Percentiles rank a stretch among this genome's conserved stretches.
phyloP scores from a whole-genome alignment of 2,113 vertebrate species.

The Seriola dumerili region DNA sequence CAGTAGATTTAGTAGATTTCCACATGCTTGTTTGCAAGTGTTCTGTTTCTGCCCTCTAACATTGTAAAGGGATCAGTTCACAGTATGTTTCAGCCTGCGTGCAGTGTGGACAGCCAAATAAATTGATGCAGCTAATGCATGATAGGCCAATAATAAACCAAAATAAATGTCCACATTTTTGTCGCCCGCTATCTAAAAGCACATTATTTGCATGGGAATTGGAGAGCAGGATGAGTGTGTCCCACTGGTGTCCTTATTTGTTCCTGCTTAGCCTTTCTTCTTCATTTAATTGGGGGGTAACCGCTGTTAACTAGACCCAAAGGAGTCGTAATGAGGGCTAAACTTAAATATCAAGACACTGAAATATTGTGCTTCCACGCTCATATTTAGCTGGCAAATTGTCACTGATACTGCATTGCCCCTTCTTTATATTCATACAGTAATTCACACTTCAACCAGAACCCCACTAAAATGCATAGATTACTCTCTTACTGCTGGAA shows the following conservation, averaged over 20 bases:
- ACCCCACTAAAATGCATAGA: not conserved
- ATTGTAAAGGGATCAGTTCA: not conserved
- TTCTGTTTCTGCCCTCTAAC: not conserved
- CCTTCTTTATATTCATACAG: not conserved
- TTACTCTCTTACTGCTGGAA: not conserved
- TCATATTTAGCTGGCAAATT: constrained; percentile 19
- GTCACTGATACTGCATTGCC: not conserved
- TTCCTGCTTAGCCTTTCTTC: constrained; percentile 43
- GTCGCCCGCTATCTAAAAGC: constrained; percentile 14
- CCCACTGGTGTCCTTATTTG: constrained; percentile 40
- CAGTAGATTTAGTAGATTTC: not conserved
- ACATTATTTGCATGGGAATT: constrained; percentile 35
- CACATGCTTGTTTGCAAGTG: not conserved
- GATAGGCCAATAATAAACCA: constrained; percentile 21
- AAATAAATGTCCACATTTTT: constrained; percentile 19
- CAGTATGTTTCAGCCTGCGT: not conserved
- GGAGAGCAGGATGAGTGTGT: constrained; percentile 28
- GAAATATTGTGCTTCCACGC: constrained; percentile 7
- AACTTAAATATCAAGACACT: constrained; percentile 41
- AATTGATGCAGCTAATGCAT: constrained; percentile 31
- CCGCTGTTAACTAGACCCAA: constrained; percentile 57
- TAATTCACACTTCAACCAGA: not conserved
- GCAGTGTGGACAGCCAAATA: not conserved
- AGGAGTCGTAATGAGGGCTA: constrained; percentile 50
- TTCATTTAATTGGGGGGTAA: constrained; percentile 61